Percentiles rank a stretch among this genome's conserved stretches.
Conservation (phyloP, 2,113 vertebrate species). For the Motacilla tschutschensis region DNA sequence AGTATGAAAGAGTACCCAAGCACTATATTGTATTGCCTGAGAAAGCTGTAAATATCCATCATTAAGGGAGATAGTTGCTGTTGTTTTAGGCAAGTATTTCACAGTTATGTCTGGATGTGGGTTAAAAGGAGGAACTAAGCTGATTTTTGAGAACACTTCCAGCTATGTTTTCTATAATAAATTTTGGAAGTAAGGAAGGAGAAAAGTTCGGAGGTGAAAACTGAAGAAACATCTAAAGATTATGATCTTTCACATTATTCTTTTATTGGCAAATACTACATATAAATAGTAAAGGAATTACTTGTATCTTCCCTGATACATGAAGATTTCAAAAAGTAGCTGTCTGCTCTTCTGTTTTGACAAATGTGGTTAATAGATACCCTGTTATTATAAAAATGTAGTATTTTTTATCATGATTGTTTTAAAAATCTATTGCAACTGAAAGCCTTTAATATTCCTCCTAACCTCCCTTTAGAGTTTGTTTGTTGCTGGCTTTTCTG, state of each 20-base stretch:
- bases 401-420: not conserved
- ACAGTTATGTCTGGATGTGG: not conserved
- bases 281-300: not conserved
- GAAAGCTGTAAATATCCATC: not conserved
- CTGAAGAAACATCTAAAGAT: not conserved
- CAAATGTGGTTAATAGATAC: not conserved
- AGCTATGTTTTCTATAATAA: not conserved
- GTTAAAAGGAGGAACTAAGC: not conserved
- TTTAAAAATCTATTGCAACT: not conserved
- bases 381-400: not conserved
- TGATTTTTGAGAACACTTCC: not conserved
- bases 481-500: not conserved
- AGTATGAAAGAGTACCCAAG: not conserved
- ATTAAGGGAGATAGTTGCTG: not conserved
- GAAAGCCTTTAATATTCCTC: not conserved
- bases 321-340: not conserved
- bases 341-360: not conserved
- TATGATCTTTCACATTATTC: not conserved
- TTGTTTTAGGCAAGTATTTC: not conserved
- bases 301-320: not conserved
- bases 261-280: not conserved
- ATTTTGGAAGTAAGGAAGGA: not conserved
- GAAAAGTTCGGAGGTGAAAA: not conserved
- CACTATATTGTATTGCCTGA: not conserved
- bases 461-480: not conserved